These are phyloP conservation scores for Siniperca scherzeri DNA, from an alignment of 2,797 vertebrate genomes.

Conservation along the genomic window DNA sequence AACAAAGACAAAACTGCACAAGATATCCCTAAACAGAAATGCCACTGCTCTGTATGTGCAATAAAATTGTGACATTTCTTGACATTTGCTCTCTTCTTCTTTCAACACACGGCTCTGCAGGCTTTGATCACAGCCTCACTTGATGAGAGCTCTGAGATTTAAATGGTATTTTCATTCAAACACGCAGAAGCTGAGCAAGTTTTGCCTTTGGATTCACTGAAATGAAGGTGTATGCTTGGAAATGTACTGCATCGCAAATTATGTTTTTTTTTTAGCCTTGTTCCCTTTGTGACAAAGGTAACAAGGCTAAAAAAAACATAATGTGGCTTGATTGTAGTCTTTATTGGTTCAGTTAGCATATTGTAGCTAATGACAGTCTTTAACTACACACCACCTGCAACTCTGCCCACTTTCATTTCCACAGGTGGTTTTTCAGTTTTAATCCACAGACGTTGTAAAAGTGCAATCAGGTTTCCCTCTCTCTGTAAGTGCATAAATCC, in stretches of 20 bases:
- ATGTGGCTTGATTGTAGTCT: constrained; percentile 16
- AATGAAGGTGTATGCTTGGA: constrained; percentile 1
- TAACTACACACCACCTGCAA: constrained; percentile 4
- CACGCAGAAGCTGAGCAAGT: constrained; percentile 13
- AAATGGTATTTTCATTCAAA: constrained; percentile 51
- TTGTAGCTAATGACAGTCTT: constrained; percentile 36
- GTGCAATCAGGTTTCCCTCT: constrained; percentile 57
- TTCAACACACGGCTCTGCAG: constrained; percentile 17
- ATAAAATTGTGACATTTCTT: constrained; percentile 43
- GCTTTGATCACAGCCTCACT: constrained; percentile 48
- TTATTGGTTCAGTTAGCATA: constrained; percentile 32
- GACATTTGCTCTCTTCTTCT: constrained; percentile 58
- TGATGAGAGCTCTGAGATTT: constrained; percentile 39
- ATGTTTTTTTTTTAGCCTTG: background rate
- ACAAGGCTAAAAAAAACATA: too few relatives aligned
- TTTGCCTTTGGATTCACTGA: constrained; percentile 36
- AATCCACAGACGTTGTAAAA: constrained; percentile 65
- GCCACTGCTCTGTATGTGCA: constrained; percentile 14
- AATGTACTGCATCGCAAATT: background rate
- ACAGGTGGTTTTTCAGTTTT: constrained; percentile 50
- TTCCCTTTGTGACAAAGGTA: constrained; percentile 21
- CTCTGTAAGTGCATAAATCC: constrained; percentile 69
- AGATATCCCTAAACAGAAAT: constrained; percentile 15
- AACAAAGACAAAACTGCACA: constrained; percentile 9
- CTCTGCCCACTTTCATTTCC: constrained; percentile 32